Evolutionary conservation across 2,113 vertebrate genomes (phyloP).

Genomic region (Lampris incognitus): DNA sequence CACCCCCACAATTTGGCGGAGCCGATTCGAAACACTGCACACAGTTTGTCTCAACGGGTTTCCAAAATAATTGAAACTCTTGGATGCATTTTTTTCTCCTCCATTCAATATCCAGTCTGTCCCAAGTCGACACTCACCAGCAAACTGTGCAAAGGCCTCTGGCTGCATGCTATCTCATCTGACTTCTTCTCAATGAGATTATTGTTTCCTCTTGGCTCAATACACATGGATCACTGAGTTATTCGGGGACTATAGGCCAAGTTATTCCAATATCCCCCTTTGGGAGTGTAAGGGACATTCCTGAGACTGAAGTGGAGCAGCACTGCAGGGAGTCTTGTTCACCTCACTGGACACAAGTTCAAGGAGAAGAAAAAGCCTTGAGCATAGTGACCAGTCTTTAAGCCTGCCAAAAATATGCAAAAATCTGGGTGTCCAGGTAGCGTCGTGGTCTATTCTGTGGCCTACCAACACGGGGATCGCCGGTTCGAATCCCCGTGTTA

Average conservation of each 20-base stretch:
- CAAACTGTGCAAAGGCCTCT: conserved; percentile 26
- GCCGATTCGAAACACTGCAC: not conserved
- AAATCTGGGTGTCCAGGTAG: too few species aligned
- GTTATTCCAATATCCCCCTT: conserved; percentile 70
- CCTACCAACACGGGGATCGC: too few species aligned
- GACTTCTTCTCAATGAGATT: conserved; percentile 38
- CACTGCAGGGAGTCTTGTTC: conserved; percentile 44
- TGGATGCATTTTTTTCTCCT: not conserved
- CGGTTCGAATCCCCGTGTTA: too few species aligned
- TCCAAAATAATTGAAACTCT: not conserved
- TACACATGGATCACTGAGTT: conserved; percentile 55
- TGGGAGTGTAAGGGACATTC: conserved; percentile 59
- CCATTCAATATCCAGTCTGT: conserved; percentile 5
- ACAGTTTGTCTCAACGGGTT: conserved; percentile 1
- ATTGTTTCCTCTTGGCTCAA: conserved; percentile 57
- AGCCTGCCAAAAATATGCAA: not conserved
- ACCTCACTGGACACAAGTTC: conserved; percentile 53
- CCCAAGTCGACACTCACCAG: not conserved
- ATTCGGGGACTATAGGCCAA: conserved; percentile 70
- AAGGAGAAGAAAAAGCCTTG: conserved; percentile 32
- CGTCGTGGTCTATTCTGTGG: too few species aligned
- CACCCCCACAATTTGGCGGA: not conserved
- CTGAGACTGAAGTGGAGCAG: conserved; percentile 60
- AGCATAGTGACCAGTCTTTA: conserved; percentile 28
- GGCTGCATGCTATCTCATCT: conserved; percentile 1